Base-by-base conservation (phyloP, 2,888 invertebrate genomes). In the Spisula subtruncata region DNA sequence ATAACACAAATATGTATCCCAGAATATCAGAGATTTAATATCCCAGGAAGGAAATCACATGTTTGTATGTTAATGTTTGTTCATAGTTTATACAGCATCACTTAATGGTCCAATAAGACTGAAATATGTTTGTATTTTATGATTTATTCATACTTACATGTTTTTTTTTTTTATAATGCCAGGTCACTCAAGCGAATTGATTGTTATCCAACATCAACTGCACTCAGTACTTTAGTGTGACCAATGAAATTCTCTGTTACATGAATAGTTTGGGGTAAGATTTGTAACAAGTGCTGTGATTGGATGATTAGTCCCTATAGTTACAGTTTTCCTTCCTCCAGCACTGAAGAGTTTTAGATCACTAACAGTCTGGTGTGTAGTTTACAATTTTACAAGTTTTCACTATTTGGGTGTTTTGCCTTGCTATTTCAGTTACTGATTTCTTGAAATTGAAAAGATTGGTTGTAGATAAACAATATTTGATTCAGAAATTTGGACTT, bases 201-300 rank as follows among this genome's bases (percentile, higher is more conserved):
- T 83, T 86, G 85, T 81, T 84, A 86, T 80, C 89, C 91, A 79
- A 87, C 91, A 60, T 85, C 46, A 51, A 46, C 75, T 41, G 51
- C 83, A 35, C 86, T 90, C 35, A 90, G 87, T 86, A 91, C 91
- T 83, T 85, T 91, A 85, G 91, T 91, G 46, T 91, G 86, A 88
- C 85, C 90, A 90, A 85, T 90, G 51, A 51, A 75, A 85, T 51
- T 51, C 16, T 41, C 71, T 87, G 83, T 91, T 80, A 86, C 84
- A 89, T 82, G 56, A 79, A 60, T 46, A 48, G n/a, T 8, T 20
- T 32, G 35, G 81, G 83, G 87, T 83, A 79, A 87, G 83, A 60
- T 83, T 56, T 87, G 79, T 54, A 83, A 83, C 80, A 54, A 32
- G 32, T 83, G 83, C 83, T 87, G 87, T 83, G 80, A 87, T 87